These are phyloP conservation scores for Caenorhabditis tropicalis DNA, from an alignment of 1,140 invertebrate species.

Conservation along the genomic window DNA sequence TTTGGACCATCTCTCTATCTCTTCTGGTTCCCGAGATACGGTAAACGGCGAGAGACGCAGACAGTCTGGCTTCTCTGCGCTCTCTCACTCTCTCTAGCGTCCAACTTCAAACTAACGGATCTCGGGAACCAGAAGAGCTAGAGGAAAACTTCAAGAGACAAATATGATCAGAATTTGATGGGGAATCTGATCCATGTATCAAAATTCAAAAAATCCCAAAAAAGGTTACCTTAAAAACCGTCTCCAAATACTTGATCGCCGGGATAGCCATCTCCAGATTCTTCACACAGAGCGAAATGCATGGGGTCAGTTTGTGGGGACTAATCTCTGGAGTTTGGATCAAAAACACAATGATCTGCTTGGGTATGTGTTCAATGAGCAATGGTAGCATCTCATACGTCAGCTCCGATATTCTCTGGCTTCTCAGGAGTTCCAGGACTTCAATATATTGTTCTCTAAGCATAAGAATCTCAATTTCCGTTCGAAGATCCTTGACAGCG, in stretches of 20 bases:
- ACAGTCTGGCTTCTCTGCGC: no score
- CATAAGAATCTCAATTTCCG: slow-evolving; percentile 47
- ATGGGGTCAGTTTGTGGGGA: background rate
- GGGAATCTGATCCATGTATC: no score
- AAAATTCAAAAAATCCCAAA: no score
- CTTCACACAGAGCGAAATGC: slow-evolving; percentile 27
- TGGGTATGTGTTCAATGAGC: slow-evolving; percentile 53
- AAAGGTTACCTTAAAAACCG: background rate
- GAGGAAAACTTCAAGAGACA: no score
- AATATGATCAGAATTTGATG: no score
- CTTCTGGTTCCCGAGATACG: no score
- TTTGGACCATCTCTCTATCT: no score
- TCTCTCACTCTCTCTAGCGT: no score
- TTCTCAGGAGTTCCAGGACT: slow-evolving; percentile 48
- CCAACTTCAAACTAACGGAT: no score
- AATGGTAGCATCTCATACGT: slow-evolving; percentile 5
- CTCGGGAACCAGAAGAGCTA: no score
- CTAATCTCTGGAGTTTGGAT: slow-evolving; percentile 19
- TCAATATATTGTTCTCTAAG: slow-evolving; percentile 52
- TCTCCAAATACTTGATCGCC: slow-evolving; percentile 49
- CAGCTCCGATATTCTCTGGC: background rate
- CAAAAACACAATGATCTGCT: slow-evolving; percentile 28
- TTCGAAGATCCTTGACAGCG: slow-evolving; percentile 51
- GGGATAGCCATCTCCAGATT: slow-evolving; percentile 35
- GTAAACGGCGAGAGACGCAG: no score